phyloP scores from a whole-genome alignment of 1,140 invertebrate species.

The Littorina saxatilis region DNA sequence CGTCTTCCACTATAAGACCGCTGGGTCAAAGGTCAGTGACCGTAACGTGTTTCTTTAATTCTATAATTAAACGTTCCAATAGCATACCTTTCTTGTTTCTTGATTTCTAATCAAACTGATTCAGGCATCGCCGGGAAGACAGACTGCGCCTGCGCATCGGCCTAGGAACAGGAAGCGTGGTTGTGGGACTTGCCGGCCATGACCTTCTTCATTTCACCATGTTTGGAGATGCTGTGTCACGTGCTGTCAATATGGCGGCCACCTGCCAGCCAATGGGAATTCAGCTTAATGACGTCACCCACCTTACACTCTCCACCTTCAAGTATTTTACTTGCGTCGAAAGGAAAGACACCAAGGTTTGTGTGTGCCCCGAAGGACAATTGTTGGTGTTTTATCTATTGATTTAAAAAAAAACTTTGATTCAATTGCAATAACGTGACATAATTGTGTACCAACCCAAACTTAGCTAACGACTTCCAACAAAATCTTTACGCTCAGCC shows the following conservation, averaged over 20 bases:
- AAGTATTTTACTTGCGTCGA: conserved; percentile 16
- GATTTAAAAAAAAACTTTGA: too few species aligned
- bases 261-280: neutral
- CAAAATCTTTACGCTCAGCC: too few species aligned
- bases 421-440: too few species aligned
- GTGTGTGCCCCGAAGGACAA: too few species aligned
- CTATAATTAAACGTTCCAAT: too few species aligned
- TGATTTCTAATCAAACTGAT: neutral
- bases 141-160: conserved; percentile 28
- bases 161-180: conserved; percentile 30
- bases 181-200: conserved; percentile 24
- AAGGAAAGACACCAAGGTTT: neutral
- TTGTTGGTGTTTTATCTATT: neutral
- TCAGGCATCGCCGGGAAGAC: conserved; percentile 22
- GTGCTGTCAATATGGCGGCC: neutral
- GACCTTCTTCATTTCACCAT: neutral
- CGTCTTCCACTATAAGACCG: too few species aligned
- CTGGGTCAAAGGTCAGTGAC: too few species aligned
- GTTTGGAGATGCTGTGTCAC: conserved; percentile 27
- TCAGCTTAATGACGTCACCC: conserved; percentile 12
- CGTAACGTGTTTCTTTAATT: too few species aligned
- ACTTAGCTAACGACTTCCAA: too few species aligned
- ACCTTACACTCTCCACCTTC: neutral
- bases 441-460: too few species aligned
- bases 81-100: too few species aligned